Percentiles rank a stretch among this genome's conserved stretches.
phyloP scores from a whole-genome alignment of 2,113 vertebrate genomes.

The Tiliqua scincoides region DNA sequence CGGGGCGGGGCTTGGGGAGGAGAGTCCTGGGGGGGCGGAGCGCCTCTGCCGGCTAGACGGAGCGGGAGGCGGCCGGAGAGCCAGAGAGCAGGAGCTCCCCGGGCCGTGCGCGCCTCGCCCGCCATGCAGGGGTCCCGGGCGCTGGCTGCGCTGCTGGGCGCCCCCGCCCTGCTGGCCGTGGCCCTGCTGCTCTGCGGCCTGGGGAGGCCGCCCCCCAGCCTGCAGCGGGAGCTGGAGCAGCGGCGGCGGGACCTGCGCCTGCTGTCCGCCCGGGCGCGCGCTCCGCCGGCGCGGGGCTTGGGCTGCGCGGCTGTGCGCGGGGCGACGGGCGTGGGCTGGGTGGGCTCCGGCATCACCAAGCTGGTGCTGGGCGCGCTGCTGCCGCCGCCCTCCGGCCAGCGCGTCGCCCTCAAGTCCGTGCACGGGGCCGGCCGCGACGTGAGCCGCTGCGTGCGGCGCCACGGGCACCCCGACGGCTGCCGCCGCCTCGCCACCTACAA shows the following conservation, averaged over 20 bases:
- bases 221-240: slow-evolving; percentile 21
- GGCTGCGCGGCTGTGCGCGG: slow-evolving; percentile 77
- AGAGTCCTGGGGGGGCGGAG: no score
- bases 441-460: slow-evolving; percentile 81
- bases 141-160: background rate
- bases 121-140: background rate
- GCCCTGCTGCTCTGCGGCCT: background rate
- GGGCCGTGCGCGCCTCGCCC: no score
- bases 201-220: background rate
- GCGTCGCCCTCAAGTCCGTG: slow-evolving; percentile 79
- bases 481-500: slow-evolving; percentile 84
- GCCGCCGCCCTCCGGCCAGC: slow-evolving; percentile 63
- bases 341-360: slow-evolving; percentile 83
- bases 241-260: slow-evolving; percentile 30
- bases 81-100: no score
- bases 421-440: slow-evolving; percentile 85
- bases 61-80: background rate
- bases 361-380: slow-evolving; percentile 69
- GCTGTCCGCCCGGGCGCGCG: background rate
- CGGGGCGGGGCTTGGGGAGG: background rate
- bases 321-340: slow-evolving; percentile 69
- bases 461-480: slow-evolving; percentile 74
- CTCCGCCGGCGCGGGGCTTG: background rate
- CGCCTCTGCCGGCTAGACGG: background rate
- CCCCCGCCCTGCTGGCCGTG: rapidly evolving